Conservation (phyloP, 2,113 vertebrate genomes). For the Rhombomys opimus region DNA sequence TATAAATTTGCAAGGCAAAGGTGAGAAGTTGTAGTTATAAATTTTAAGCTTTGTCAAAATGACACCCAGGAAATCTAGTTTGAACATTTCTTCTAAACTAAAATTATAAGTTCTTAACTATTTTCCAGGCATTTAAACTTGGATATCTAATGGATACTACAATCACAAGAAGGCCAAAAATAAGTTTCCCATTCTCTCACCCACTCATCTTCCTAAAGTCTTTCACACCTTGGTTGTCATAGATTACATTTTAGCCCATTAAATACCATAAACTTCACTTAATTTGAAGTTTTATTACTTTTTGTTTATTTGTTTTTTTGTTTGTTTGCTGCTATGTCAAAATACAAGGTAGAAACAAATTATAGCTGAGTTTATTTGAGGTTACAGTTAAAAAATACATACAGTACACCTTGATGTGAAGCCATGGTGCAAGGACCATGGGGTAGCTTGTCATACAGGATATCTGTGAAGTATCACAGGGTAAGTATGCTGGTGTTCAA, state of each 20-base stretch:
- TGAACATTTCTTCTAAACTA: background rate
- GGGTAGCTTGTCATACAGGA: background rate
- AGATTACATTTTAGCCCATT: background rate
- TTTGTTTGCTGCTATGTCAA: background rate
- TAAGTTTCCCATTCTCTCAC: background rate
- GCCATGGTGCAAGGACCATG: background rate
- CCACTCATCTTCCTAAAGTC: background rate
- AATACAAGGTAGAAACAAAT: background rate
- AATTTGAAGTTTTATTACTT: background rate
- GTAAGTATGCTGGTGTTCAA: background rate
- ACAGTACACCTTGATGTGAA: background rate
- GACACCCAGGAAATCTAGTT: background rate
- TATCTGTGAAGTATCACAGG: background rate
- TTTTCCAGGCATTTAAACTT: background rate
- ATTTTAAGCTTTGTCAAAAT: background rate
- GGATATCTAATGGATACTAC: background rate
- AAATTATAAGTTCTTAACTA: background rate
- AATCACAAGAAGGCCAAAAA: background rate
- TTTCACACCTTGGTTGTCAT: background rate
- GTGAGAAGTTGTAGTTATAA: background rate
- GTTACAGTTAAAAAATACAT: background rate
- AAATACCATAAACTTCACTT: background rate
- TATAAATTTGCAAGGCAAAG: background rate
- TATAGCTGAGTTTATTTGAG: background rate
- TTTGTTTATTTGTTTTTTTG: background rate